Evolutionary conservation across 1,140 invertebrate genomes (phyloP).

Genomic region (Leptinotarsa undecemlineata): DNA sequence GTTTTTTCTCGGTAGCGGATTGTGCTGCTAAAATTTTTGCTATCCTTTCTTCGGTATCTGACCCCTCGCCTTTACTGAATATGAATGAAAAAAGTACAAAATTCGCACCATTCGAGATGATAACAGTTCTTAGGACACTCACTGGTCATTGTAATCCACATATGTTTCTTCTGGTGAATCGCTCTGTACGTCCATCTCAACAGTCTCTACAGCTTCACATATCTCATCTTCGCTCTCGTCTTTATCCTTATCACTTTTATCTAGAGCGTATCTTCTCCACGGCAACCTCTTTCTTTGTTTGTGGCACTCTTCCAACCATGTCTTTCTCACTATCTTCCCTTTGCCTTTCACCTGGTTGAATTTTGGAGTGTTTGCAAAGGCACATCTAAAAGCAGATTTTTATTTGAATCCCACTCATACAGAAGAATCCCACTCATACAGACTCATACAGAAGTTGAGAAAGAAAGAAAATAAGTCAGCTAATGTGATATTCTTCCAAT

Average conservation of each 20-base stretch:
- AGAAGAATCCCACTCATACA: too few relatives aligned
- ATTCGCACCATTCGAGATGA: not conserved
- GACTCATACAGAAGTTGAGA: too few relatives aligned
- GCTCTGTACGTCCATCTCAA: not conserved
- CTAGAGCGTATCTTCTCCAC: conserved; percentile 71
- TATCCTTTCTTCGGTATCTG: conserved; percentile 63
- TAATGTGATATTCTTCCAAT: too few relatives aligned
- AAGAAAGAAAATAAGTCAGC: too few relatives aligned
- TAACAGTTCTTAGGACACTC: not conserved
- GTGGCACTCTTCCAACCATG: conserved; percentile 78
- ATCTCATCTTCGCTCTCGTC: conserved; percentile 63
- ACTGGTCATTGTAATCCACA: conserved; percentile 33
- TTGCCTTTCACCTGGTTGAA: conserved; percentile 72
- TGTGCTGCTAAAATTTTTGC: conserved; percentile 50
- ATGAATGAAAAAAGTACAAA: not conserved
- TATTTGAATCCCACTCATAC: too few relatives aligned
- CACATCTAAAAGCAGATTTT: conserved; percentile 66
- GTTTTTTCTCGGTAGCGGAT: not conserved
- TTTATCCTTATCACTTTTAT: conserved; percentile 53
- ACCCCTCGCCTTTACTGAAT: conserved; percentile 33
- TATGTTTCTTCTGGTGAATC: conserved; percentile 13
- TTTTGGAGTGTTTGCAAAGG: conserved; percentile 87
- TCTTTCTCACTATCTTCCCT: conserved; percentile 72
- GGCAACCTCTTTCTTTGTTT: conserved; percentile 66
- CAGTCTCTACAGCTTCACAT: conserved; percentile 48